phyloP scores from a whole-genome alignment of 2,888 invertebrate genomes.

The Oscheius onirici region DNA sequence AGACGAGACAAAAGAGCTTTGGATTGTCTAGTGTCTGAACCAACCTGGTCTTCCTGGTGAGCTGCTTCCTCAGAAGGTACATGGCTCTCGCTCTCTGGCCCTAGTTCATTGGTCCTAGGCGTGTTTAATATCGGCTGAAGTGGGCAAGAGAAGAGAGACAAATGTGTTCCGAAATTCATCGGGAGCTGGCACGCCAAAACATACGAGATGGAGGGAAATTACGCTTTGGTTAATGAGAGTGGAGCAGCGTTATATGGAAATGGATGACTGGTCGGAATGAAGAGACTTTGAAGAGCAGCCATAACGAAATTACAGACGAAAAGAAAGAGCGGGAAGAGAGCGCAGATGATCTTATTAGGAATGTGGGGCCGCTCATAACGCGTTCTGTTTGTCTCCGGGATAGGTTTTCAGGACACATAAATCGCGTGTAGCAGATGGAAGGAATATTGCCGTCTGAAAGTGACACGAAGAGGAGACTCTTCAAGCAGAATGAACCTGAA shows the following conservation, averaged over 20 bases:
- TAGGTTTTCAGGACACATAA: too few relatives aligned
- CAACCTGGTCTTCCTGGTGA: conserved; percentile 20
- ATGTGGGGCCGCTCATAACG: background rate
- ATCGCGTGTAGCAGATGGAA: too few relatives aligned
- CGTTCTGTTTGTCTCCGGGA: background rate
- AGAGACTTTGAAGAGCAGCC: background rate
- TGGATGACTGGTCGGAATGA: background rate
- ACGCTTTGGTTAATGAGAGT: conserved; percentile 18
- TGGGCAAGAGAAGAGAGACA: conserved; percentile 3
- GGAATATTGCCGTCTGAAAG: background rate
- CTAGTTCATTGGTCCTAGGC: background rate
- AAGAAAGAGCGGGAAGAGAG: background rate
- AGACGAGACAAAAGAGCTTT: background rate
- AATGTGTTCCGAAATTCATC: conserved; percentile 23
- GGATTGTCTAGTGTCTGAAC: background rate
- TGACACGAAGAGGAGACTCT: conserved; percentile 13
- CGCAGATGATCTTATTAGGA: conserved; percentile 22
- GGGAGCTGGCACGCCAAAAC: conserved; percentile 13
- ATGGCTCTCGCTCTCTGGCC: background rate
- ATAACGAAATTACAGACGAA: background rate
- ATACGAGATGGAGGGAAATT: conserved; percentile 11
- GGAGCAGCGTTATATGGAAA: background rate
- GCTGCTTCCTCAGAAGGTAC: conserved; percentile 15
- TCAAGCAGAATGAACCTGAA: too few relatives aligned
- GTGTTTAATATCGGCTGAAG: conserved; percentile 6